These are phyloP conservation scores for Tachysurus fulvidraco DNA, from an alignment of 2,113 vertebrate species.

Conservation along the genomic window DNA sequence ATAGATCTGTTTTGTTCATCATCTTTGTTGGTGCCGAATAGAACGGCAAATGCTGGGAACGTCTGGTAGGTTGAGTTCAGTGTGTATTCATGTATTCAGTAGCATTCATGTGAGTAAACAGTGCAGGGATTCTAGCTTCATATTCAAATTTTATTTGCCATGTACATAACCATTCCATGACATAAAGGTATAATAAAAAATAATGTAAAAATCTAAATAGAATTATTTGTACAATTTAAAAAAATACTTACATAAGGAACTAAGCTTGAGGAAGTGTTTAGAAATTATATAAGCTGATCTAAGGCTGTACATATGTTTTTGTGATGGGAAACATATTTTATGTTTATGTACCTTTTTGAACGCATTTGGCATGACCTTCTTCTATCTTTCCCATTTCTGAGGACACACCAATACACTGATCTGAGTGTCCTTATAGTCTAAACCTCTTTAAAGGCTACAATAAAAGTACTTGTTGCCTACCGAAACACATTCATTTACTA, in stretches of 20 bases:
- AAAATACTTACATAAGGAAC: background rate
- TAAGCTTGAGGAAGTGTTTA: background rate
- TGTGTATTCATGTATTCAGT: too few species aligned
- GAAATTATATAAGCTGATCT: background rate
- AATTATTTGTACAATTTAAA: background rate
- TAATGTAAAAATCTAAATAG: too few species aligned
- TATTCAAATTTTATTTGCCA: too few species aligned
- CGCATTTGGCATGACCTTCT: too few species aligned
- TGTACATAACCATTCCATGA: too few species aligned
- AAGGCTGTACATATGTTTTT: background rate
- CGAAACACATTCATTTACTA: constrained; percentile 35
- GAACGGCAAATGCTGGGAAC: background rate
- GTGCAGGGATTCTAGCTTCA: too few species aligned
- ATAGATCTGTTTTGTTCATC: background rate
- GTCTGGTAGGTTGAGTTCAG: background rate
- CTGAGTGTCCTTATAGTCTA: background rate
- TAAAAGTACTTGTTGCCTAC: background rate
- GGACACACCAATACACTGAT: background rate
- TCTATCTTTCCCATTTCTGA: too few species aligned
- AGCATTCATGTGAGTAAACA: too few species aligned
- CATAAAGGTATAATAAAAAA: too few species aligned
- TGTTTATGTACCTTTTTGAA: too few species aligned
- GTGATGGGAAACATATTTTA: background rate
- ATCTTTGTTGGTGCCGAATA: background rate
- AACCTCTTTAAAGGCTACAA: constrained; percentile 18